Evolutionary conservation across 2,113 vertebrate species (phyloP).

Genomic region (Cyprinodon brontotheroides): DNA sequence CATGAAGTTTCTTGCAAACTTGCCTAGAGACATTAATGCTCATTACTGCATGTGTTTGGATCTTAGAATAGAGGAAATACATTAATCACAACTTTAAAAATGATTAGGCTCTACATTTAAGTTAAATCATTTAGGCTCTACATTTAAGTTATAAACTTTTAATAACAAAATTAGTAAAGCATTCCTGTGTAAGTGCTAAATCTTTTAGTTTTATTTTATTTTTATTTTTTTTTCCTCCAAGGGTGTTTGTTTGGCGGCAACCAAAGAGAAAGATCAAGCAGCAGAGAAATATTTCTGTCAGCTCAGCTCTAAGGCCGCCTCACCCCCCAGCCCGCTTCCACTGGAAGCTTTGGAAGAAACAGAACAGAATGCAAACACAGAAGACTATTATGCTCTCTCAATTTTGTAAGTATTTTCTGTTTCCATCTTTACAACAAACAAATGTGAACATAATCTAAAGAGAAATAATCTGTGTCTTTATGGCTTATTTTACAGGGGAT

Average conservation of each 20-base stretch:
- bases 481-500: conserved; percentile 9
- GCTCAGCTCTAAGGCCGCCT: background rate
- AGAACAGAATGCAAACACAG: conserved; percentile 9
- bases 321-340: conserved; percentile 31
- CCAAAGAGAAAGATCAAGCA: conserved; percentile 26
- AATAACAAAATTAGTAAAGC: background rate
- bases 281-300: conserved; percentile 23
- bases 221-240: conserved; percentile 7
- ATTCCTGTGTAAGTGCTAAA: background rate
- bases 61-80: too few relatives aligned
- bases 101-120: too few relatives aligned
- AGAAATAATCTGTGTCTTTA: background rate
- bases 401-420: conserved; percentile 16
- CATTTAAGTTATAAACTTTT: too few relatives aligned
- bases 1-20: too few relatives aligned
- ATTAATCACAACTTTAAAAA: too few relatives aligned
- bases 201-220: background rate
- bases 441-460: background rate
- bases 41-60: too few relatives aligned
- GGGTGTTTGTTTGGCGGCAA: conserved; percentile 55
- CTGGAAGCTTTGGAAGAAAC: conserved; percentile 7
- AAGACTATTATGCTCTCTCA: conserved; percentile 2
- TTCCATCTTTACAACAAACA: background rate
- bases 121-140: too few relatives aligned
- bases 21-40: too few relatives aligned